Evolutionary conservation across 2,797 vertebrate species (phyloP).

Genomic region (Chelon labrosus): DNA sequence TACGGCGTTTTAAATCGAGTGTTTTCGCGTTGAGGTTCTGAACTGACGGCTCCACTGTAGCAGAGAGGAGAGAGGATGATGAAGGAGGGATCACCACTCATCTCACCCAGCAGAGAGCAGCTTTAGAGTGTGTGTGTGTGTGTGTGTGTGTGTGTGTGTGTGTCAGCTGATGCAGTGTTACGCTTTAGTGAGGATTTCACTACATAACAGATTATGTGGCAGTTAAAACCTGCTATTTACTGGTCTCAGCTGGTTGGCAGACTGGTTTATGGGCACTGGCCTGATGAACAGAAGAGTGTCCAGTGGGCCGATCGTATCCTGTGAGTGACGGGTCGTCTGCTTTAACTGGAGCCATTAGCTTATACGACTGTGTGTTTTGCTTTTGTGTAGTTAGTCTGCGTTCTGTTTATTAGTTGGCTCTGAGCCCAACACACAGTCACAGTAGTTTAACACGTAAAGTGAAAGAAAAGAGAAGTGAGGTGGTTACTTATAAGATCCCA

Average conservation of each 20-base stretch:
- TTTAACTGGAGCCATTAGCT: not conserved
- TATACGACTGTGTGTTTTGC: too few relatives aligned
- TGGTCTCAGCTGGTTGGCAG: conserved; percentile 29
- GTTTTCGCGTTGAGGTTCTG: not conserved
- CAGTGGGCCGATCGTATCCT: conserved; percentile 5
- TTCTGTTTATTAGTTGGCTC: too few relatives aligned
- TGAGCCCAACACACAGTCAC: too few relatives aligned
- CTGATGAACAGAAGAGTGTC: not conserved
- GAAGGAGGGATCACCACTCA: conserved; percentile 40
- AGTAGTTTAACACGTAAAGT: too few relatives aligned
- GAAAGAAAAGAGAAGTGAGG: too few relatives aligned
- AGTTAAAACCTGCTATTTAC: conserved; percentile 50
- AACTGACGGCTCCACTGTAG: not conserved
- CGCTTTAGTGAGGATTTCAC: conserved; percentile 46
- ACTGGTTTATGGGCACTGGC: conserved; percentile 10
- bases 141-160: conserved; percentile 6
- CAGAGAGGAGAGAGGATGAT: conserved; percentile 24
- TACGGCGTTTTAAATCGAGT: too few relatives aligned
- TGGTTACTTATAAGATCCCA: too few relatives aligned
- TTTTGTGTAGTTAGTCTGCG: too few relatives aligned
- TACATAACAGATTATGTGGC: conserved; percentile 49
- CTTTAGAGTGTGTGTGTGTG: conserved; percentile 28
- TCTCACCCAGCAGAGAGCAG: conserved; percentile 49
- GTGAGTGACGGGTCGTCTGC: not conserved
- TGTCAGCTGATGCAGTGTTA: conserved; percentile 21